phyloP scores from a whole-genome alignment of 2,113 vertebrate species.

The Marmota monax region DNA sequence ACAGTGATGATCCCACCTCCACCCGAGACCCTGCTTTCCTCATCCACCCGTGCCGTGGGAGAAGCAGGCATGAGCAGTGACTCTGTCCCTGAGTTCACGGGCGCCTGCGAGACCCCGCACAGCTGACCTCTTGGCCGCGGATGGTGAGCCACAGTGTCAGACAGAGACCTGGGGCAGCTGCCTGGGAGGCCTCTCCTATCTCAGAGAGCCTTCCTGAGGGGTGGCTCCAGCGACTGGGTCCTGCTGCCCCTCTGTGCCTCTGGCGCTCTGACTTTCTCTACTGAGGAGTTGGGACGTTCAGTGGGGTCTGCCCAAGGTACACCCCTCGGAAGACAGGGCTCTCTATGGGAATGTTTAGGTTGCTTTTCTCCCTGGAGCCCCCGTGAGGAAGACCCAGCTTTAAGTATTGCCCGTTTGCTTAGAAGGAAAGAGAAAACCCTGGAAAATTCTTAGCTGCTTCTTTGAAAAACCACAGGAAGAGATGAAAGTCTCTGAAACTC shows the following conservation, averaged over 20 bases:
- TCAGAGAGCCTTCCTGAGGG: neutral
- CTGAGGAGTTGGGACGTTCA: too few relatives aligned
- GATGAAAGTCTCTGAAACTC: constrained; percentile 53
- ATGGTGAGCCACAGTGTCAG: neutral
- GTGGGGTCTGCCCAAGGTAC: neutral
- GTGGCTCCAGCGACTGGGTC: too few relatives aligned
- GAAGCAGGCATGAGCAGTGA: neutral
- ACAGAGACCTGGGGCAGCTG: neutral
- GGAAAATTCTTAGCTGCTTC: constrained; percentile 69
- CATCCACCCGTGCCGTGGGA: neutral
- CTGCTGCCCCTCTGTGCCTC: too few relatives aligned
- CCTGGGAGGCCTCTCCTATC: neutral
- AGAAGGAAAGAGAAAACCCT: constrained; percentile 57
- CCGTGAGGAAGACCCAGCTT: constrained; percentile 26
- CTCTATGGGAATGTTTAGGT: neutral
- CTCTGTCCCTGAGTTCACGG: too few relatives aligned
- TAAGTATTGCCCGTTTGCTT: constrained; percentile 5
- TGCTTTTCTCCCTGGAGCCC: neutral
- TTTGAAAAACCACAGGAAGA: constrained; percentile 54
- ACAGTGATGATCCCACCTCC: neutral
- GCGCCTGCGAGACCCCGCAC: rapidly evolving
- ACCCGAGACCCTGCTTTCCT: neutral
- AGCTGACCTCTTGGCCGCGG: neutral
- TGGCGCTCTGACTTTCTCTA: too few relatives aligned
- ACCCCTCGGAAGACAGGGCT: neutral